Conservation (phyloP, 2,113 vertebrate genomes). For the Porphyrio hochstetteri region DNA sequence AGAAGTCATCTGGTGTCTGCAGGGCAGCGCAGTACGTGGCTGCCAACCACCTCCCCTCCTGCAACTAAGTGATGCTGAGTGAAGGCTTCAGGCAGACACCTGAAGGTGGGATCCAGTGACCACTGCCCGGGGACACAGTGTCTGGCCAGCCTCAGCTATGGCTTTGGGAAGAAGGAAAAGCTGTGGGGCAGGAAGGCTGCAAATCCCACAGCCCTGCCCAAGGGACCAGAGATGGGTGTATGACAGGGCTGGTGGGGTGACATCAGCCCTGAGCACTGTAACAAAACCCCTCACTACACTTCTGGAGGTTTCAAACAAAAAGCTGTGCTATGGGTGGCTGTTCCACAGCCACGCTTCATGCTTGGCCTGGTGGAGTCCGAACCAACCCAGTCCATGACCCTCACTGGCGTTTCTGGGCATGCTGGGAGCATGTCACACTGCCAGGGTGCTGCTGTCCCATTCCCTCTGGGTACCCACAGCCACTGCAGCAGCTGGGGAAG, state of each 20-base stretch:
- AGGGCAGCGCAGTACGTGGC: rapidly evolving
- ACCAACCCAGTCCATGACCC: too few relatives aligned
- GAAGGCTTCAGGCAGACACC: not conserved
- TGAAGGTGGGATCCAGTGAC: not conserved
- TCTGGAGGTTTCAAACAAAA: not conserved
- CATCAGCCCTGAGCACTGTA: not conserved
- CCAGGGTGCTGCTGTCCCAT: not conserved
- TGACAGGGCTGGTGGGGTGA: not conserved
- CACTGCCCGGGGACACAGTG: rapidly evolving
- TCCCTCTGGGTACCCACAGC: not conserved
- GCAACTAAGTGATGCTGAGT: not conserved
- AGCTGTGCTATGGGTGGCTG: rapidly evolving
- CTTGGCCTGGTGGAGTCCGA: not conserved
- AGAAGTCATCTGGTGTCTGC: not conserved
- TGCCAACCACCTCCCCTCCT: not conserved
- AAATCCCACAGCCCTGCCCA: not conserved
- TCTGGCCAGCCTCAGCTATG: not conserved
- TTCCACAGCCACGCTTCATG: too few relatives aligned
- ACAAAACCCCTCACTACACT: not conserved
- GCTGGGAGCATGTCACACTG: not conserved
- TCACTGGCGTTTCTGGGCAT: not conserved
- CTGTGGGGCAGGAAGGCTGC: rapidly evolving
- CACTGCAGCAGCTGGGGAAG: not conserved
- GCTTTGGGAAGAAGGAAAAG: not conserved
- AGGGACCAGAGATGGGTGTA: not conserved